Evolutionary conservation across 1,140 invertebrate genomes (phyloP).

Genomic region (Cydia amplana): DNA sequence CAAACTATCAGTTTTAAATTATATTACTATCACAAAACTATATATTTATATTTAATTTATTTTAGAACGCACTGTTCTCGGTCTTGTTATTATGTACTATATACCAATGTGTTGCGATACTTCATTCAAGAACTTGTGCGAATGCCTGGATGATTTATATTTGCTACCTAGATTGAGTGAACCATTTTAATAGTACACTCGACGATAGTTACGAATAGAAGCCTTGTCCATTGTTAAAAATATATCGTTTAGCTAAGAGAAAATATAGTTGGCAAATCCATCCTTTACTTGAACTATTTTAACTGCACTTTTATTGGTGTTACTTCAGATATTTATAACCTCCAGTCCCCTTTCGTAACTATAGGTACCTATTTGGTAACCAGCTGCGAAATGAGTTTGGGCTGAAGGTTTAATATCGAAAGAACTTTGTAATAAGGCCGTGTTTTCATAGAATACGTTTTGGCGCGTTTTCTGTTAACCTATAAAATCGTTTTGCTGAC

Average conservation of each 20-base stretch:
- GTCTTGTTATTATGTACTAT: constrained; percentile 42
- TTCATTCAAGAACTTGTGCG: constrained; percentile 22
- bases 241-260: constrained; percentile 2
- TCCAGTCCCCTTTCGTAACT: too few relatives aligned
- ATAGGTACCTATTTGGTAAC: too few relatives aligned
- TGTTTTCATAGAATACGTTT: neutral
- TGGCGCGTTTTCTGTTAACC: neutral
- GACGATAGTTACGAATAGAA: neutral
- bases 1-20: constrained; percentile 59
- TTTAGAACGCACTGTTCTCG: constrained; percentile 53
- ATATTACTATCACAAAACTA: constrained; percentile 63
- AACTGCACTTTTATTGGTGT: neutral
- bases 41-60: constrained; percentile 61
- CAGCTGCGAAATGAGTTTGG: neutral
- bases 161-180: neutral
- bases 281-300: neutral
- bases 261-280: neutral
- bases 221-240: neutral
- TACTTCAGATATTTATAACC: too few relatives aligned
- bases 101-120: constrained; percentile 47
- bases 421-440: neutral
- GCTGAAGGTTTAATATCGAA: neutral
- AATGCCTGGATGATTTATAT: constrained; percentile 23
- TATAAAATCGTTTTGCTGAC: neutral
- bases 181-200: neutral